These are phyloP conservation scores for Zelostemma sp. DNA, from an alignment of 1,140 invertebrate species.

Conservation along the genomic window DNA sequence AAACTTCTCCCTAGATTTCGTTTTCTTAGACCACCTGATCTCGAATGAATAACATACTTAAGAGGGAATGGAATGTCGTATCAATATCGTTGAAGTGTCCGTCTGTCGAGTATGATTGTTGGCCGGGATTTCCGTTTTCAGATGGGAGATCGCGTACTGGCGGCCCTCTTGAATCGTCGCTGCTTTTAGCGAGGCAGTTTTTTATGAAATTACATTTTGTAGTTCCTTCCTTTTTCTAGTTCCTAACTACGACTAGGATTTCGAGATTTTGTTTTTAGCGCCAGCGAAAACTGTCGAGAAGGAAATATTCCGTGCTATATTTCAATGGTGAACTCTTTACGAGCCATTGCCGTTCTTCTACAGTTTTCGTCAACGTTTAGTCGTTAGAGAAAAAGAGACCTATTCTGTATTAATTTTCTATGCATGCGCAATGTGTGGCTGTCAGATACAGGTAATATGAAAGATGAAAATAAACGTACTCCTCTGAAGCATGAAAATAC, in stretches of 20 bases:
- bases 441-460: constrained; percentile 15
- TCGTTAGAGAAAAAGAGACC: neutral
- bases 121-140: neutral
- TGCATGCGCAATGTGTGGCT: constrained; percentile 32
- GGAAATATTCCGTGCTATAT: too few species aligned
- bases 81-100: constrained; percentile 2
- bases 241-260: too few species aligned
- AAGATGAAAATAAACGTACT: constrained; percentile 1
- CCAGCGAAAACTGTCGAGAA: too few species aligned
- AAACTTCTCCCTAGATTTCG: neutral
- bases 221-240: too few species aligned
- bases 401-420: constrained; percentile 25
- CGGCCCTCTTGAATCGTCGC: constrained; percentile 20
- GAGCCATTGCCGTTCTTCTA: too few species aligned
- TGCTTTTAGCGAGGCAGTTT: constrained; percentile 9
- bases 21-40: neutral
- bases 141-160: constrained; percentile 7
- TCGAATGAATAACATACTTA: constrained; percentile 35
- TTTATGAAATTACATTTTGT: neutral
- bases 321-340: too few species aligned
- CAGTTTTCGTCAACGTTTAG: too few species aligned
- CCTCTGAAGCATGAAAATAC: constrained; percentile 11
- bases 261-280: too few species aligned
- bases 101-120: constrained; percentile 28
- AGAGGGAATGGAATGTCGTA: constrained; percentile 55